phyloP scores from a whole-genome alignment of 2,113 vertebrate species.

The Anarrhichthys ocellatus region DNA sequence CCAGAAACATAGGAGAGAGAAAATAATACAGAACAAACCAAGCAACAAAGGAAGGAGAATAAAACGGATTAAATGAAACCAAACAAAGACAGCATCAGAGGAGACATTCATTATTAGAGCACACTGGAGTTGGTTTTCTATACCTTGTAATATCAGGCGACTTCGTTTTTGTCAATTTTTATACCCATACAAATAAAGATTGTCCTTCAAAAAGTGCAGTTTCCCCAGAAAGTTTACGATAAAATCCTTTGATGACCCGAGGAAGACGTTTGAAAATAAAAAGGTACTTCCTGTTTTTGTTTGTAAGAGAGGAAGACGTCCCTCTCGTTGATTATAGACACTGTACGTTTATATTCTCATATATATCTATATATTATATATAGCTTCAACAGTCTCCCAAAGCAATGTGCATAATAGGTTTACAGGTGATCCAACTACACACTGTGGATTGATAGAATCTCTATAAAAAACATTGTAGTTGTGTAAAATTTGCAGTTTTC shows the following conservation, averaged over 20 bases:
- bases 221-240: constrained; percentile 80
- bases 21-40: constrained; percentile 81
- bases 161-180: constrained; percentile 81
- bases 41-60: constrained; percentile 81
- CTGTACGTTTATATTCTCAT: constrained; percentile 76
- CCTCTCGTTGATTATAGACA: constrained; percentile 77
- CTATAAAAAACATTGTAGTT: constrained; percentile 76
- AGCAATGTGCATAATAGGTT: constrained; percentile 86
- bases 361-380: constrained; percentile 66
- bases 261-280: constrained; percentile 85
- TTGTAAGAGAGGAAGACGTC: constrained; percentile 71
- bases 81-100: constrained; percentile 83
- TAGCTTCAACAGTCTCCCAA: constrained; percentile 85
- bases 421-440: constrained; percentile 81
- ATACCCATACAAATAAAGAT: constrained; percentile 88
- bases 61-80: constrained; percentile 74
- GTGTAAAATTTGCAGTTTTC: constrained; percentile 80
- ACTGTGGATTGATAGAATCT: constrained; percentile 79
- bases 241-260: constrained; percentile 83
- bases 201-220: constrained; percentile 91
- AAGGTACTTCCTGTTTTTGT: constrained; percentile 80
- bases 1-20: constrained; percentile 58
- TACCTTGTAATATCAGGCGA: constrained; percentile 83
- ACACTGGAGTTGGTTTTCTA: constrained; percentile 84
- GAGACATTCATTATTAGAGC: constrained; percentile 87